Evolutionary conservation across 2,888 invertebrate genomes (phyloP).

Genomic region (Mechanitis mazaeus): DNA sequence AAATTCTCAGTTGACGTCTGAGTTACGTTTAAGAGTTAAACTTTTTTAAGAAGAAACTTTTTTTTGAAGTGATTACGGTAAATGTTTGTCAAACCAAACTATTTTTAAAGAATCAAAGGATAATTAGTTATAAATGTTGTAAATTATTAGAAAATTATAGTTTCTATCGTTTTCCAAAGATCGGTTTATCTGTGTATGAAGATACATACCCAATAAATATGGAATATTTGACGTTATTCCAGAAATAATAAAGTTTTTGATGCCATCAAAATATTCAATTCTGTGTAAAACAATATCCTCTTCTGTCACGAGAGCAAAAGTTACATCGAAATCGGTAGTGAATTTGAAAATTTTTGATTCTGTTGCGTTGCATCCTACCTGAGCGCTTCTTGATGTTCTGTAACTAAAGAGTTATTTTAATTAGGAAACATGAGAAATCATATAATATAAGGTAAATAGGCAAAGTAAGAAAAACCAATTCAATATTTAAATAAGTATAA

Average conservation of each 20-base stretch:
- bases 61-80: too few species aligned
- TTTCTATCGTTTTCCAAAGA: too few species aligned
- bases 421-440: neutral
- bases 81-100: neutral
- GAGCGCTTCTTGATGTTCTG: conserved; percentile 45
- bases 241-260: conserved; percentile 48
- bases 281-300: conserved; percentile 50
- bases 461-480: too few species aligned
- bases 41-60: too few species aligned
- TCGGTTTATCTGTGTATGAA: neutral
- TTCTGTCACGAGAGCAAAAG: conserved; percentile 51
- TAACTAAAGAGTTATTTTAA: conserved; percentile 34
- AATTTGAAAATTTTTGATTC: conserved; percentile 37
- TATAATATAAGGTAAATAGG: too few species aligned
- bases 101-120: neutral
- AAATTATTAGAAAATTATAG: too few species aligned
- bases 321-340: conserved; percentile 57
- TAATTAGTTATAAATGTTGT: neutral
- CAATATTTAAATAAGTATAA: too few species aligned
- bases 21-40: too few species aligned
- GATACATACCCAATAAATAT: conserved; percentile 45
- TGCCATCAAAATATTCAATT: conserved; percentile 31
- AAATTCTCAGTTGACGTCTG: too few species aligned
- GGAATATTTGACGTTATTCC: conserved; percentile 40
- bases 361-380: conserved; percentile 42